Evolutionary conservation across 2,797 vertebrate species (phyloP).

Genomic region (Myripristis murdjan): DNA sequence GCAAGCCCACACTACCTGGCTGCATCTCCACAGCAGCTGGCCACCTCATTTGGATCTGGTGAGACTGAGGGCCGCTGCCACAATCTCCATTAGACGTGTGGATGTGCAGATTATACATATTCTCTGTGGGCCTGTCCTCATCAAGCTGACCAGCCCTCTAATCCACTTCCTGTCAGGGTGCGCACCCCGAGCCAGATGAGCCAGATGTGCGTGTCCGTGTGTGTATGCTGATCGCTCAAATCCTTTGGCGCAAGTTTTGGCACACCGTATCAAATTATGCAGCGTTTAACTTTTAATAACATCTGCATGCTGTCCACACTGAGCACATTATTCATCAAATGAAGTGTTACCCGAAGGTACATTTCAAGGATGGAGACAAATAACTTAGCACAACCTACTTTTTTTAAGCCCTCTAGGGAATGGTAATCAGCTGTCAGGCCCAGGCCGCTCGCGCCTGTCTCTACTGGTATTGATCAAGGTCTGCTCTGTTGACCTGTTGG

Average conservation of each 20-base stretch:
- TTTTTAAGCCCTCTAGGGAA: constrained; percentile 13
- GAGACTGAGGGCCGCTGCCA: constrained; percentile 42
- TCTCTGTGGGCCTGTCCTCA: constrained; percentile 59
- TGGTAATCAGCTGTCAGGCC: constrained; percentile 45
- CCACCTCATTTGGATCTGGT: constrained; percentile 42
- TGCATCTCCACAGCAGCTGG: constrained; percentile 57
- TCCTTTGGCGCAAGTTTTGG: constrained; percentile 32
- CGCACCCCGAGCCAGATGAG: constrained; percentile 32
- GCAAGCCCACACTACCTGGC: constrained; percentile 28
- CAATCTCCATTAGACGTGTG: constrained; percentile 53
- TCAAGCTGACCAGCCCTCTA: constrained; percentile 41
- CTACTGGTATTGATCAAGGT: constrained; percentile 52
- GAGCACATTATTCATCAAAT: constrained; percentile 26
- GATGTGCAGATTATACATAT: constrained; percentile 65
- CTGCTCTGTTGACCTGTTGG: constrained; percentile 38
- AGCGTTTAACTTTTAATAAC: constrained; percentile 35
- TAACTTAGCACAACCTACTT: constrained; percentile 19
- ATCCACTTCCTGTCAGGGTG: constrained; percentile 74
- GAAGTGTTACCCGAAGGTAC: constrained; percentile 15
- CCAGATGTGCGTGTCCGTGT: constrained; percentile 49
- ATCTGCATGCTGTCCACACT: not conserved
- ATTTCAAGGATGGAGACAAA: constrained; percentile 31
- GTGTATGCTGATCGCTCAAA: constrained; percentile 37
- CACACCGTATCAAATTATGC: constrained; percentile 42
- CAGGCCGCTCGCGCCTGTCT: constrained; percentile 41